These are phyloP conservation scores for Slavum lentiscoides DNA, from an alignment of 2,888 invertebrate species.

Conservation along the genomic window DNA sequence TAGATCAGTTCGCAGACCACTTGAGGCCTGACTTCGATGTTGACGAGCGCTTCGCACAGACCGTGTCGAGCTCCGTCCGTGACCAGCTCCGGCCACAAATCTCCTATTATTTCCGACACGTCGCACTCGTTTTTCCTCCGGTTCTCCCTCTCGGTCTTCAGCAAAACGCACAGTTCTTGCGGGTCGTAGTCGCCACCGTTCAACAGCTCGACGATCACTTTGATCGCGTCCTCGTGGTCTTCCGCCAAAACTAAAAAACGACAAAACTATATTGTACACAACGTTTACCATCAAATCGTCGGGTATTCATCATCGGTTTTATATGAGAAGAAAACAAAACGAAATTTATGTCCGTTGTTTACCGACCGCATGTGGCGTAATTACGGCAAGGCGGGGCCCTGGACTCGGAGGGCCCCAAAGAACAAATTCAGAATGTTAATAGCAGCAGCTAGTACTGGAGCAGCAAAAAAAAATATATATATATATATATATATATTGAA, in stretches of 20 bases:
- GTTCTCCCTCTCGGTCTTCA: neutral
- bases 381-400: too few relatives aligned
- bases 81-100: constrained; percentile 27
- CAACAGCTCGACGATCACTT: constrained; percentile 25
- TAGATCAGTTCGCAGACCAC: constrained; percentile 24
- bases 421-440: too few relatives aligned
- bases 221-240: neutral
- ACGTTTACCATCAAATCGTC: too few relatives aligned
- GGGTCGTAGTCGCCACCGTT: neutral
- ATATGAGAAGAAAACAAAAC: too few relatives aligned
- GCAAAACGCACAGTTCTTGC: neutral
- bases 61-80: constrained; percentile 29
- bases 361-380: too few relatives aligned
- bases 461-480: too few relatives aligned
- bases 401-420: too few relatives aligned
- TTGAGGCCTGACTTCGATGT: neutral
- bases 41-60: constrained; percentile 31
- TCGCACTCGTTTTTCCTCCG: neutral
- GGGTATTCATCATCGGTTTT: too few relatives aligned
- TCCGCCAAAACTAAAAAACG: neutral
- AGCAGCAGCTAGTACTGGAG: too few relatives aligned
- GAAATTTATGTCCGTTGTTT: too few relatives aligned
- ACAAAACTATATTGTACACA: too few relatives aligned
- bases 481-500: too few relatives aligned
- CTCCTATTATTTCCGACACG: constrained; percentile 13